These are phyloP conservation scores for Drosophila ananassae DNA, from an alignment of 1,140 invertebrate species.

Conservation along the genomic window DNA sequence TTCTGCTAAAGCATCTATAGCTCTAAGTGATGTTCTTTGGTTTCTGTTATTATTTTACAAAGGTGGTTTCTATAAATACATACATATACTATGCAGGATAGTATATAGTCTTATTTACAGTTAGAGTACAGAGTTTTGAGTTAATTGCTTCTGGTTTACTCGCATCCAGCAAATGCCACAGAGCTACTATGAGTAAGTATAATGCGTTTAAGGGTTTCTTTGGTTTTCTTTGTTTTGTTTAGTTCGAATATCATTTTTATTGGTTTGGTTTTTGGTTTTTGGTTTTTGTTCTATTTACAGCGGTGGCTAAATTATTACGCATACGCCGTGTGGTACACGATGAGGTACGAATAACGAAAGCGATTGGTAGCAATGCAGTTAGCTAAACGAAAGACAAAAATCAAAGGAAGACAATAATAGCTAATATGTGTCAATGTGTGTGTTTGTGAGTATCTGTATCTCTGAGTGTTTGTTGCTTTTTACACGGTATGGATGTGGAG, in stretches of 20 bases:
- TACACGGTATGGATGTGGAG: conserved; percentile 34
- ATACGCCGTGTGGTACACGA: conserved; percentile 72
- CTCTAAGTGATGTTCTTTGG: conserved; percentile 13
- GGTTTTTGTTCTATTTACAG: conserved; percentile 46
- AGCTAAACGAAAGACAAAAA: conserved; percentile 65
- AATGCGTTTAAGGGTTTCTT: conserved; percentile 23
- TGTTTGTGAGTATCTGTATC: conserved; percentile 10
- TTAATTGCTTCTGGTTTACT: conserved; percentile 32
- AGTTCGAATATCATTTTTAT: conserved; percentile 14
- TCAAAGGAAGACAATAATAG: conserved; percentile 62
- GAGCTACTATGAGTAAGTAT: conserved; percentile 30
- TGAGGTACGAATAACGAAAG: conserved; percentile 53
- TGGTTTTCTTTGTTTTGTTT: conserved; percentile 13
- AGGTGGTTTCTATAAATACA: conserved; percentile 7
- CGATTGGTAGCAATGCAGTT: conserved; percentile 64
- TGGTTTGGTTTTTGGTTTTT: conserved; percentile 16
- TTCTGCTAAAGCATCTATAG: conserved; percentile 47
- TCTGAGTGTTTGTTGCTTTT: conserved; percentile 21
- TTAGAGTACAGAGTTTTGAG: neutral
- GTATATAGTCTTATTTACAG: conserved; percentile 22
- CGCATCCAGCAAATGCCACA: conserved; percentile 43
- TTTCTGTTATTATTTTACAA: conserved; percentile 10
- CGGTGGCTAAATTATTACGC: conserved; percentile 61
- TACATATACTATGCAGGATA: conserved; percentile 14
- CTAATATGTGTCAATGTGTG: conserved; percentile 56